A percentile compares a stretch with the other conserved stretches of the same genome.
Evolutionary conservation across 1,140 invertebrate species (phyloP).

Genomic region (Zaprionus taronus): DNA sequence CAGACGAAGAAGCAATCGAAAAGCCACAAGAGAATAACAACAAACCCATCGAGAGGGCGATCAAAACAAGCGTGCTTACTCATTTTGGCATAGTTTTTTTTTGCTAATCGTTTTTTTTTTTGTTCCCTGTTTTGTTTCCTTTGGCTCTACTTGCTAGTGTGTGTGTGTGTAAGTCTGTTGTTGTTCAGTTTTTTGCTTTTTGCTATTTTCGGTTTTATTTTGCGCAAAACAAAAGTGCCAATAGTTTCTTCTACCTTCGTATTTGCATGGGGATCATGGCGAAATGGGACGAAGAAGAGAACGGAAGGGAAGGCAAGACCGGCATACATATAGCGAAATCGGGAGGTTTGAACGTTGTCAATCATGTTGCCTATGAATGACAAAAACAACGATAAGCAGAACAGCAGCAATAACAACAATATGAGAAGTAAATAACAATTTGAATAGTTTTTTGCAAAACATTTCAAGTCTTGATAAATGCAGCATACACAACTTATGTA

Average conservation of each 20-base stretch:
- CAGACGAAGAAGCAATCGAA: neutral
- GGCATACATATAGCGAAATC: conserved; percentile 1
- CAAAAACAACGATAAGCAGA: conserved; percentile 41
- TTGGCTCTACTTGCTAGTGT: conserved; percentile 1
- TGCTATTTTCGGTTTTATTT: conserved; percentile 36
- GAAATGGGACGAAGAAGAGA: neutral
- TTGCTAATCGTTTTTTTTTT: conserved; percentile 6
- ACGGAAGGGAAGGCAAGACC: neutral
- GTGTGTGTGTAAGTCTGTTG: conserved; percentile 16
- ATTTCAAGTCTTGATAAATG: neutral
- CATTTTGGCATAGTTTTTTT: conserved; percentile 57
- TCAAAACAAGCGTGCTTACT: conserved; percentile 37
- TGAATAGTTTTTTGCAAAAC: conserved; percentile 13
- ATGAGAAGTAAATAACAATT: conserved; percentile 1
- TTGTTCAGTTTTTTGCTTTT: conserved; percentile 22
- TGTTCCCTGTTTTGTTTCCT: conserved; percentile 21
- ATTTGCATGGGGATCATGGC: conserved; percentile 27
- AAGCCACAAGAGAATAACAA: conserved; percentile 4
- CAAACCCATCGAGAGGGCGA: conserved; percentile 25
- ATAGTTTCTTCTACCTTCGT: conserved; percentile 27
- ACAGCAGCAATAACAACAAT: neutral
- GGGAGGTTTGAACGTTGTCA: conserved; percentile 20
- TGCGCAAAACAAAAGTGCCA: conserved; percentile 51
- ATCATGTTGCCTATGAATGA: conserved; percentile 39
- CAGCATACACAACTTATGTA: neutral